Percentiles rank a stretch among this genome's conserved stretches.
Evolutionary conservation across 2,797 vertebrate genomes (phyloP).

Genomic region (Acanthopagrus latus): DNA sequence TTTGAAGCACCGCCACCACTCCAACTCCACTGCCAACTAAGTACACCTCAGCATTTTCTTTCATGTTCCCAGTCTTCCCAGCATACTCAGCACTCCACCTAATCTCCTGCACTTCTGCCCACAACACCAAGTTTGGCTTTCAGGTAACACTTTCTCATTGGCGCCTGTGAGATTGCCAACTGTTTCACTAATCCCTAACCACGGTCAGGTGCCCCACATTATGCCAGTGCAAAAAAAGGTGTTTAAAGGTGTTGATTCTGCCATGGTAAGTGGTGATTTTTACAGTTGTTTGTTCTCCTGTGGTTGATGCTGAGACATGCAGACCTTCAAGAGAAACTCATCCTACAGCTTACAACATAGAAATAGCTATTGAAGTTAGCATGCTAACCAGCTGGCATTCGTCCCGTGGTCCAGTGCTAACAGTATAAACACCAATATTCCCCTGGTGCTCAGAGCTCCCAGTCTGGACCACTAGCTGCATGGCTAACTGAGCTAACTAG

Average conservation of each 20-base stretch:
- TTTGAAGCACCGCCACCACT: constrained; percentile 43
- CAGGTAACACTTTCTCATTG: constrained; percentile 25
- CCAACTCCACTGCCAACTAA: constrained; percentile 44
- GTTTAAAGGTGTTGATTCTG: not conserved
- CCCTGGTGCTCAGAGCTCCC: no score
- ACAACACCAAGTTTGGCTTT: constrained; percentile 35
- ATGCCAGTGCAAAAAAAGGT: not conserved
- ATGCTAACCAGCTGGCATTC: no score
- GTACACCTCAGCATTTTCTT: constrained; percentile 37
- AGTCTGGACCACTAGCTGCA: no score
- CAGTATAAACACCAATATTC: no score
- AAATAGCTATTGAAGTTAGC: no score
- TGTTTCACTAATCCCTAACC: constrained; percentile 5
- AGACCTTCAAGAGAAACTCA: not conserved
- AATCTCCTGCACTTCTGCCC: constrained; percentile 28
- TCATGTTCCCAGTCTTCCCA: constrained; percentile 36
- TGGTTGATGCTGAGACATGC: constrained; percentile 1
- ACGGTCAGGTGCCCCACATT: constrained; percentile 1
- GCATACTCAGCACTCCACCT: constrained; percentile 3
- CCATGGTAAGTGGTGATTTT: not conserved
- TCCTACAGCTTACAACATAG: not conserved
- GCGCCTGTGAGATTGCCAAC: not conserved
- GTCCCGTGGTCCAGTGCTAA: no score
- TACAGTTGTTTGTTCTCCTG: not conserved
- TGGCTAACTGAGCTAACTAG: no score